Conservation (phyloP, 2,113 vertebrate species). For the Epinephelus cyanopodus region DNA sequence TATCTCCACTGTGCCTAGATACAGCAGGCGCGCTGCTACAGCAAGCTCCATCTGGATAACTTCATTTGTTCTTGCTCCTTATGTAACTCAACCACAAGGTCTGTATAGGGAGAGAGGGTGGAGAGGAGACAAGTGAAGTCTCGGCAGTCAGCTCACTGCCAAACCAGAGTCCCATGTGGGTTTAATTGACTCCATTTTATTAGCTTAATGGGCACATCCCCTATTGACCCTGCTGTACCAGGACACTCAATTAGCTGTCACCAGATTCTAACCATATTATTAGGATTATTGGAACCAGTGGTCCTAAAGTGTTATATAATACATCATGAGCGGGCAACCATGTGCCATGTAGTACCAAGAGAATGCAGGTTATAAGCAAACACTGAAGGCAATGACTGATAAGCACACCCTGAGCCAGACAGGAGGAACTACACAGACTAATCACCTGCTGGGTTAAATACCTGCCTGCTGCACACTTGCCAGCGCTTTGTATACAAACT, state of each 20-base stretch:
- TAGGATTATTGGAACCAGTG: background rate
- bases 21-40: conserved; percentile 1
- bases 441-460: conserved; percentile 12
- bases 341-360: background rate
- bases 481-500: background rate
- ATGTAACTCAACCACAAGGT: conserved; percentile 59
- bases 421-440: background rate
- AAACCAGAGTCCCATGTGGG: conserved; percentile 40
- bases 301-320: background rate
- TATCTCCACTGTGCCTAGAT: conserved; percentile 15
- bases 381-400: background rate
- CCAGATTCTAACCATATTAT: background rate
- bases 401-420: background rate
- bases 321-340: background rate
- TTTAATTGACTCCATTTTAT: conserved; percentile 53
- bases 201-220: conserved; percentile 36
- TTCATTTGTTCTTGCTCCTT: conserved; percentile 59
- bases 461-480: background rate
- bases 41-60: conserved; percentile 18
- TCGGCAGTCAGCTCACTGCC: conserved; percentile 22
- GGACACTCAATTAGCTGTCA: conserved; percentile 13
- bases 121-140: conserved; percentile 34
- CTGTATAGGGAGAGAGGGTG: conserved; percentile 37
- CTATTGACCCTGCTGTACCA: conserved; percentile 22
- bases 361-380: conserved; percentile 15